Evolutionary conservation across 2,888 invertebrate genomes (phyloP).

Genomic region (Actias luna): DNA sequence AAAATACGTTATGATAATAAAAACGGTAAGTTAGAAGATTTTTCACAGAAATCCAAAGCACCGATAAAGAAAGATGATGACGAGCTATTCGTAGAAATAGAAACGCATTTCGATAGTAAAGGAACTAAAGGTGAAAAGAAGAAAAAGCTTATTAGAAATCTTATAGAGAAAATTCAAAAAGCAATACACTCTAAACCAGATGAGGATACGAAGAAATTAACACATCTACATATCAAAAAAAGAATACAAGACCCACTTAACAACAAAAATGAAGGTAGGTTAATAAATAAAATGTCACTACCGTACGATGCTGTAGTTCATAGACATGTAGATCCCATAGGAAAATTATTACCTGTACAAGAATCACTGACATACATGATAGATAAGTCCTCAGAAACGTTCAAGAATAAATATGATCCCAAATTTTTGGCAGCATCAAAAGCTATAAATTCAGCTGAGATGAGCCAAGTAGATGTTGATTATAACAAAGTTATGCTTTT

Average conservation of each 20-base stretch:
- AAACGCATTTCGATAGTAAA: slow-evolving; percentile 70
- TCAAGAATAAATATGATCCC: slow-evolving; percentile 35
- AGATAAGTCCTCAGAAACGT: slow-evolving; percentile 42
- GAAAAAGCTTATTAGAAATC: slow-evolving; percentile 55
- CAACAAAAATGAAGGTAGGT: slow-evolving; percentile 24
- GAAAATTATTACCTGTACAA: slow-evolving; percentile 36
- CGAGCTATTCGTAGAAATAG: slow-evolving; percentile 70
- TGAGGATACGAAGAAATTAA: slow-evolving; percentile 35
- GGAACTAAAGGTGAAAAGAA: slow-evolving; percentile 63
- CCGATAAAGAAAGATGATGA: slow-evolving; percentile 48
- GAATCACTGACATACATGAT: slow-evolving; percentile 35
- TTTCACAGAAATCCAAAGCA: slow-evolving; percentile 29
- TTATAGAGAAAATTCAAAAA: slow-evolving; percentile 67
- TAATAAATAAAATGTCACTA: slow-evolving; percentile 34
- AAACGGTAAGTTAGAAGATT: slow-evolving; percentile 12
- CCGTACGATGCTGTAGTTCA: slow-evolving; percentile 36
- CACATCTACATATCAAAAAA: slow-evolving; percentile 53
- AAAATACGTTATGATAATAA: slow-evolving; percentile 45
- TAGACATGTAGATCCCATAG: slow-evolving; percentile 54
- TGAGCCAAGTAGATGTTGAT: slow-evolving; percentile 50
- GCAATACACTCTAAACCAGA: slow-evolving; percentile 52
- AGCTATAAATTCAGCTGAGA: slow-evolving; percentile 62
- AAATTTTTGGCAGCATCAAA: slow-evolving; percentile 48
- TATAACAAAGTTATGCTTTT: slow-evolving; percentile 46
- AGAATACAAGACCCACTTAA: slow-evolving; percentile 56